phyloP scores from a whole-genome alignment of 2,797 vertebrate species.

The Balearica regulorum region DNA sequence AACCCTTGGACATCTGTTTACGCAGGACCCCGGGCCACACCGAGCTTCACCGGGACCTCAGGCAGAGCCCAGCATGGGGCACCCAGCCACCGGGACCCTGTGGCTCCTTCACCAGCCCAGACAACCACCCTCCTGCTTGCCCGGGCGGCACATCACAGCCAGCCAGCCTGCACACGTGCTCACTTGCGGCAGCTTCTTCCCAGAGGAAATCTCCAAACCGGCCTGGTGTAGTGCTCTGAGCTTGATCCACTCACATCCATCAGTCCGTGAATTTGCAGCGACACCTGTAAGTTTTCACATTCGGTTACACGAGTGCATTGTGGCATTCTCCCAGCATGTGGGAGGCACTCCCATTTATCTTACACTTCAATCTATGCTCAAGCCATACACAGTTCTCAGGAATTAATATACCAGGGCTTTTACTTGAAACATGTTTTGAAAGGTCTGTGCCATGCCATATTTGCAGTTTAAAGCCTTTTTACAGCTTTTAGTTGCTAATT shows the following conservation, averaged over 20 bases:
- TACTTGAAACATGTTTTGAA: neutral
- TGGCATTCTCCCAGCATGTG: neutral
- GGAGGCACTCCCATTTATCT: neutral
- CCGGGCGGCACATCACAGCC: neutral
- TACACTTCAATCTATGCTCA: neutral
- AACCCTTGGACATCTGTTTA: conserved; percentile 69
- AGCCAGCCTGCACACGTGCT: neutral
- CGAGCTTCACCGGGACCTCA: neutral
- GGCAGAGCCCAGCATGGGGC: neutral
- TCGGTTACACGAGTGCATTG: neutral
- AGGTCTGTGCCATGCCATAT: neutral
- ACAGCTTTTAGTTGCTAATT: neutral
- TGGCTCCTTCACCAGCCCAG: neutral
- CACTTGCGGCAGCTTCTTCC: neutral
- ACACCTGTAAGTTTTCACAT: neutral
- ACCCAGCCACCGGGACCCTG: accelerated
- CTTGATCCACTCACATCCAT: neutral
- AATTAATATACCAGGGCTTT: neutral
- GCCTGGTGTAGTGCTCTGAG: neutral
- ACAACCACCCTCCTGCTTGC: neutral
- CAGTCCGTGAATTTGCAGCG: accelerated
- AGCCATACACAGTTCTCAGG: neutral
- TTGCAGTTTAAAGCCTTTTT: neutral
- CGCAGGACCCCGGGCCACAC: neutral
- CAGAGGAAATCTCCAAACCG: neutral